Base-by-base conservation (phyloP, 1,140 invertebrate species). In the Pogonomyrmex barbatus region DNA sequence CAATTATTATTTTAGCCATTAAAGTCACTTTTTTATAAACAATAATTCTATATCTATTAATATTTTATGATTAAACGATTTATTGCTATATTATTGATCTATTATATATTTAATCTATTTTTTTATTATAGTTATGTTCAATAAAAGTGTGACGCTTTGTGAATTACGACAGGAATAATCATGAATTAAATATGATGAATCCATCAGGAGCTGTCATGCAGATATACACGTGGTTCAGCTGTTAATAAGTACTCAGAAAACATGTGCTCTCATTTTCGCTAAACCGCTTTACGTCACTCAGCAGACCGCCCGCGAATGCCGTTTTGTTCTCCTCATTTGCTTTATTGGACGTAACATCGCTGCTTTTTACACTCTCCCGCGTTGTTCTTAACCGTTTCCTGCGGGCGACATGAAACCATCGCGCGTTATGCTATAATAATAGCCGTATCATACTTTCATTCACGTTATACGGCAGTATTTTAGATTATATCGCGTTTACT, bases 291-390 rank as follows among this genome's bases (percentile, higher is more conserved):
- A 90, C 89, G 68, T 71, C 87, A 87, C 71, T 47, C 73, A 78
- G 71, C 70, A 54, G 65, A 73, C 30, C 47, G 68, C 56, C 24
- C 39, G 58, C 6, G 71, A 88, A 63, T 71, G 68, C 52, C 54
- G 65, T 86, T 83, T 75, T 87, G 81, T 88, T 88, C 68, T 33
- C n/a, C 84, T 82, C 58, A 56, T 87, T 88, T 67, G 76, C 68
- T 89, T 82, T 63, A 85, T 90, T 89, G 81, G 70, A 71, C 14
- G 85, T 52, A 76, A 42, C 87, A 71, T 87, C 76, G 60, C 62
- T 75, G 30, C 81, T 90, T 90, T 91, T 91, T 90, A 17, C 36
- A 78, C 84, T 36, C 87, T 52, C 89, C 87, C 77, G 78, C 83
- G 73, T 65, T 9, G 77, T 39, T 52, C 56, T 68, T 71, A n/a